Conservation (phyloP, 2,113 vertebrate genomes). For the Vulpes ferrilata region DNA sequence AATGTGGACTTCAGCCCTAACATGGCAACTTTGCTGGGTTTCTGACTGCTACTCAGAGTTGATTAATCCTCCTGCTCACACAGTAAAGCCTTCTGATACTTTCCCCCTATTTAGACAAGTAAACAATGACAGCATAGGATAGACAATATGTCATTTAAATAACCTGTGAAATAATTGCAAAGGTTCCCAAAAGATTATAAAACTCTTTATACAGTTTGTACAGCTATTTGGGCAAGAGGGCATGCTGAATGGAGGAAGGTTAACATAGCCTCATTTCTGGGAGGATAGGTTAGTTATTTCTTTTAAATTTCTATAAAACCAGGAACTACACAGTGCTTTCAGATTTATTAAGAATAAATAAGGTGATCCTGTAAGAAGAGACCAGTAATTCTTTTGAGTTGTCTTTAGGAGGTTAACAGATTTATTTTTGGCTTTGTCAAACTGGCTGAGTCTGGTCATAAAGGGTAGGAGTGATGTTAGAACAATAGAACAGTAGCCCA, state of each 20-base stretch:
- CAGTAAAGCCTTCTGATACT: background rate
- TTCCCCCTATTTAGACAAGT: background rate
- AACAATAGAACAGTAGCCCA: background rate
- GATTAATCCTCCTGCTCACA: background rate
- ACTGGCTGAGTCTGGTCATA: background rate
- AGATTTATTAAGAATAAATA: conserved; percentile 20
- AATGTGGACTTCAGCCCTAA: background rate
- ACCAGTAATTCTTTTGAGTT: conserved; percentile 13
- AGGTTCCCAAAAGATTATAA: background rate
- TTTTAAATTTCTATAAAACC: conserved; percentile 33
- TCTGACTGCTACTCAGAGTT: background rate
- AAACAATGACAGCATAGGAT: background rate
- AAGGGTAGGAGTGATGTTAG: background rate
- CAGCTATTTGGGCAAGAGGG: background rate
- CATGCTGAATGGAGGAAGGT: background rate
- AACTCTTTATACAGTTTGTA: background rate
- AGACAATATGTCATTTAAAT: background rate
- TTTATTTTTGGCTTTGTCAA: conserved; percentile 49
- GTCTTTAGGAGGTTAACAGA: background rate
- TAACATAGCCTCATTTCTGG: background rate
- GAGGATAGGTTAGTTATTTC: background rate
- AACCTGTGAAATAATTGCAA: conserved; percentile 11
- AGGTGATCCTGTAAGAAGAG: background rate
- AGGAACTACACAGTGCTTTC: background rate
- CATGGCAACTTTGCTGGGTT: background rate